Evolutionary conservation across 2,113 vertebrate species (phyloP).

Genomic region (Diadophis punctatus): DNA sequence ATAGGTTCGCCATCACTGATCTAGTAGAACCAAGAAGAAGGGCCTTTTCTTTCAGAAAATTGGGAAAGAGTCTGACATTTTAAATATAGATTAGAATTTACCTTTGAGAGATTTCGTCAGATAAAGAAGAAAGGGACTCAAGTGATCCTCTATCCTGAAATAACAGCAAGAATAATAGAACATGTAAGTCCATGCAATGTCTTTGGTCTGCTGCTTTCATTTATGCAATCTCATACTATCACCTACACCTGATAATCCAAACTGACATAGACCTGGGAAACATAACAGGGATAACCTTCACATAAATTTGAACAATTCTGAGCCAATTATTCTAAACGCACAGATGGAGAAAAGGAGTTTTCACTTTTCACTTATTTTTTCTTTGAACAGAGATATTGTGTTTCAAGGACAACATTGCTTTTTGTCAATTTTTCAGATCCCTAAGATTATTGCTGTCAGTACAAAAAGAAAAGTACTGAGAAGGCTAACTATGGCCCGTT

Average conservation of each 20-base stretch:
- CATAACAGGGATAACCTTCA: background rate
- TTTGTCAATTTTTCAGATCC: background rate
- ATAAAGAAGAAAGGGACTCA: background rate
- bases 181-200: background rate
- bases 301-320: constrained; percentile 9
- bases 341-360: background rate
- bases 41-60: background rate
- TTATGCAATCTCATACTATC: background rate
- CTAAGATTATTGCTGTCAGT: background rate
- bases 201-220: background rate
- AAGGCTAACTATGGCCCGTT: background rate
- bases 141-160: background rate
- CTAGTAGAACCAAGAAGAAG: no score
- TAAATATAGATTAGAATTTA: background rate
- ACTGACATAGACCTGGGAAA: background rate
- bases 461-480: background rate
- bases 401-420: background rate
- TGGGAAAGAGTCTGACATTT: background rate
- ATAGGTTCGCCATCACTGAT: no score
- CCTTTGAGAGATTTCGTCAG: background rate
- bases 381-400: constrained; percentile 2
- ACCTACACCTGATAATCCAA: background rate
- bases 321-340: background rate
- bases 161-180: background rate
- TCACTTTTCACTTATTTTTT: background rate